Base-by-base conservation (phyloP, 2,113 vertebrate genomes). In the Ophthalmolycus amberensis region DNA sequence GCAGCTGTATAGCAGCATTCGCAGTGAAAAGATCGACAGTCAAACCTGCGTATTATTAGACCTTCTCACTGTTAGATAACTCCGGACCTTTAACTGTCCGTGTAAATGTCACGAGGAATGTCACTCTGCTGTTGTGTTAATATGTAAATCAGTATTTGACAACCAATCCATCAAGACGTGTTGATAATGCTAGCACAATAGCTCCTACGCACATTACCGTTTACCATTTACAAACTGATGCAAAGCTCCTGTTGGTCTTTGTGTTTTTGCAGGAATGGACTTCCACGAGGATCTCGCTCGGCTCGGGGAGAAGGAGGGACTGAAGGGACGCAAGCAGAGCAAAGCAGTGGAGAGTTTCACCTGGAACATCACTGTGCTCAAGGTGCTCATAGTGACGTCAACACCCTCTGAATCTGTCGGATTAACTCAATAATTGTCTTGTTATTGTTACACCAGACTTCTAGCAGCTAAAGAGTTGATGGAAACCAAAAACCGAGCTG, bases 311-410 rank as follows among this genome's bases (percentile, higher is more conserved):
- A 96, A 96, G 90, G 97, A 98, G 56, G 97, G 96, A 32, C 93
- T 98, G 83, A 96, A 97, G 84, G 97, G 96, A 18, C 94, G 94
- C 20, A 98, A 98, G 83, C 93, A 95, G 59, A 95, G 93, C 88
- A 98, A 98, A 87, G 96, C 95, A 0, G 93, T 98, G 88, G 97
- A 98, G 94, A 97, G 96, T 85, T 98, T 98, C 10, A 96, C 95
- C 79, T 98, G 97, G 97, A 98, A 97, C 93, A 96, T 95, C 87
- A 96, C 95, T 1, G 95, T 96, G 46, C 92, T 96, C 15, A 96
- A 96, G 94, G 95, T 96, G 77, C 9, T 0, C 5, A 1, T 2
- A 0, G 9, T 18, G 2, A 8, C 3, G 32, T 18, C 4, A 2
- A 22, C 22, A 22, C 22, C 37, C 11, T 58, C 27, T 0, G 22